Conservation (phyloP, 2,113 vertebrate species). For the Tachysurus vachellii region DNA sequence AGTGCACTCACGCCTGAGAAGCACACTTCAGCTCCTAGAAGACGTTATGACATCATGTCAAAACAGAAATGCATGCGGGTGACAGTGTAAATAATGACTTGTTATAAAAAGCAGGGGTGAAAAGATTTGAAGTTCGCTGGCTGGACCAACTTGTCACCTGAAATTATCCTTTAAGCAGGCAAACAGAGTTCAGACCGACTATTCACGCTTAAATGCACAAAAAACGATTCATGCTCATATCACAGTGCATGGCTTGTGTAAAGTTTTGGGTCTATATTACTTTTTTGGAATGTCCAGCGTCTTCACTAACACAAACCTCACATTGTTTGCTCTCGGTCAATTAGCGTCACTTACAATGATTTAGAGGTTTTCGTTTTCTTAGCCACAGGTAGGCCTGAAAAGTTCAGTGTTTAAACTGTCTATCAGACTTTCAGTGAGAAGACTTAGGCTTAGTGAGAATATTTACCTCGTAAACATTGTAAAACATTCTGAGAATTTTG, state of each 20-base stretch:
- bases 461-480: conserved; percentile 7
- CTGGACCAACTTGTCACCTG: conserved; percentile 49
- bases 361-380: conserved; percentile 65
- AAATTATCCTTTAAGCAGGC: conserved; percentile 45
- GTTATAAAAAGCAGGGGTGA: conserved; percentile 1
- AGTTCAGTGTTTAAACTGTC: conserved; percentile 24
- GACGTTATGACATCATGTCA: conserved; percentile 40
- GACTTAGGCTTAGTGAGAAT: background rate
- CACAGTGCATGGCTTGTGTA: conserved; percentile 57
- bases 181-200: conserved; percentile 45
- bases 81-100: conserved; percentile 31
- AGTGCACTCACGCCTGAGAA: conserved; percentile 15
- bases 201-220: conserved; percentile 43
- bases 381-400: conserved; percentile 24
- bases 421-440: conserved; percentile 1
- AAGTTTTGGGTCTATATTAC: conserved; percentile 45
- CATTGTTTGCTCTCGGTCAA: conserved; percentile 58
- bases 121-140: conserved; percentile 31
- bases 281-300: conserved; percentile 33
- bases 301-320: conserved; percentile 43
- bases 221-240: conserved; percentile 57
- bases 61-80: conserved; percentile 31
- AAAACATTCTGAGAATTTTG: background rate
- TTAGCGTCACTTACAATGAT: conserved; percentile 54
- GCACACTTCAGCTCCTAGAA: conserved; percentile 29